Evolutionary conservation across 2,888 invertebrate species (phyloP).

Genomic region (Chymomyza amoena): DNA sequence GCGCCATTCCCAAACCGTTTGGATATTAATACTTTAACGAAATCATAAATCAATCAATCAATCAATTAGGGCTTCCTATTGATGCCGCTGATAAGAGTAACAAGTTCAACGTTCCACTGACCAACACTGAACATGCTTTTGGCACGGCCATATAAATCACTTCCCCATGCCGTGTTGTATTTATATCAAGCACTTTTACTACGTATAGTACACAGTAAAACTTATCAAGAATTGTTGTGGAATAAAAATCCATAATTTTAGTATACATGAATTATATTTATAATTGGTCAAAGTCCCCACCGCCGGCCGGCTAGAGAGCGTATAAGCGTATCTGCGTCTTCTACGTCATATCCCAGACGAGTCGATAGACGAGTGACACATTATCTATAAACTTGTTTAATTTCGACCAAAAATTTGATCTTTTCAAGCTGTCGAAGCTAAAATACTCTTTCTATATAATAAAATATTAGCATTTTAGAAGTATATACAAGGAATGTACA

Average conservation of each 20-base stretch:
- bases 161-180: neutral
- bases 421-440: neutral
- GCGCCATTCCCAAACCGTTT: neutral
- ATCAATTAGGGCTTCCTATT: neutral
- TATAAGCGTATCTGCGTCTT: constrained; percentile 47
- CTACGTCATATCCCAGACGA: constrained; percentile 49
- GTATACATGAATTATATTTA: constrained; percentile 4
- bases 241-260: neutral
- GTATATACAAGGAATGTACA: too few relatives aligned
- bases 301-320: constrained; percentile 50
- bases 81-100: constrained; percentile 40
- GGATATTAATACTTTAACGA: neutral
- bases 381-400: constrained; percentile 19
- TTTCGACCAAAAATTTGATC: neutral
- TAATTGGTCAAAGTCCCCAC: constrained; percentile 57
- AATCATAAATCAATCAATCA: neutral
- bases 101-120: constrained; percentile 51
- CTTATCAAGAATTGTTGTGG: neutral
- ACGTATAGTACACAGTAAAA: neutral
- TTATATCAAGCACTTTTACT: neutral
- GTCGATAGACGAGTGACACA: constrained; percentile 51
- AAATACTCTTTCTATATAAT: neutral
- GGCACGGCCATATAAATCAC: constrained; percentile 14
- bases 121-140: constrained; percentile 12
- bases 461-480: too few relatives aligned